Conservation (phyloP, 2,113 vertebrate species). For the Deroptyus accipitrinus region DNA sequence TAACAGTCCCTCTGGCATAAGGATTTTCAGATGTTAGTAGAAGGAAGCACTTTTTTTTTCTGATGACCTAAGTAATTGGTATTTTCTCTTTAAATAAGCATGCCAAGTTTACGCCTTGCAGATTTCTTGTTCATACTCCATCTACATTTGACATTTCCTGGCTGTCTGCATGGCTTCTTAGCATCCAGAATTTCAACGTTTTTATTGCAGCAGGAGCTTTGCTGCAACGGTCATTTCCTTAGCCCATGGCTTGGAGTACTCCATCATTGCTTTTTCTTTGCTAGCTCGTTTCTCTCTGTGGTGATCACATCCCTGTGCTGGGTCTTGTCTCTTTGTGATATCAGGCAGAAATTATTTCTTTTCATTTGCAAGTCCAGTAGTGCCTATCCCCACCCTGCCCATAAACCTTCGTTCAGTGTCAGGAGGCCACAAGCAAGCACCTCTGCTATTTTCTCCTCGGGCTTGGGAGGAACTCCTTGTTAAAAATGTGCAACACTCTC, state of each 20-base stretch:
- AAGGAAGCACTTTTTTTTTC: neutral
- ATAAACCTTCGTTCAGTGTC: slow-evolving; percentile 13
- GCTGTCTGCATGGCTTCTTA: neutral
- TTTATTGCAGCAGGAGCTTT: slow-evolving; percentile 27
- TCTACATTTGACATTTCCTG: neutral
- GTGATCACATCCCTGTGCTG: neutral
- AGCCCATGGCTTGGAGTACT: neutral
- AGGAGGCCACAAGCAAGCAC: neutral
- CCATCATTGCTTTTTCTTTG: neutral
- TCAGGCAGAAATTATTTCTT: slow-evolving; percentile 40
- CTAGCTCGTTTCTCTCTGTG: neutral
- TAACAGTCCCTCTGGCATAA: neutral
- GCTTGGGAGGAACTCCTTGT: slow-evolving; percentile 48
- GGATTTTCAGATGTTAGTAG: neutral
- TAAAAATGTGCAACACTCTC: neutral
- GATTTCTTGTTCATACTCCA: neutral
- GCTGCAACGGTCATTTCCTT: slow-evolving; percentile 12
- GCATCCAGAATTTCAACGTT: neutral
- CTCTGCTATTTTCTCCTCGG: slow-evolving; percentile 36
- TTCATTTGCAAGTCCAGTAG: neutral
- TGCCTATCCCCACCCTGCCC: slow-evolving; percentile 17
- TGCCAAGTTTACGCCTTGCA: neutral
- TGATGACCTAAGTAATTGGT: neutral
- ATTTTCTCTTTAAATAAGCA: slow-evolving; percentile 6
- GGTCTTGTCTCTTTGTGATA: neutral